Base-by-base conservation (phyloP, 2,888 invertebrate genomes). In the Scrobipalpa atriplicella region DNA sequence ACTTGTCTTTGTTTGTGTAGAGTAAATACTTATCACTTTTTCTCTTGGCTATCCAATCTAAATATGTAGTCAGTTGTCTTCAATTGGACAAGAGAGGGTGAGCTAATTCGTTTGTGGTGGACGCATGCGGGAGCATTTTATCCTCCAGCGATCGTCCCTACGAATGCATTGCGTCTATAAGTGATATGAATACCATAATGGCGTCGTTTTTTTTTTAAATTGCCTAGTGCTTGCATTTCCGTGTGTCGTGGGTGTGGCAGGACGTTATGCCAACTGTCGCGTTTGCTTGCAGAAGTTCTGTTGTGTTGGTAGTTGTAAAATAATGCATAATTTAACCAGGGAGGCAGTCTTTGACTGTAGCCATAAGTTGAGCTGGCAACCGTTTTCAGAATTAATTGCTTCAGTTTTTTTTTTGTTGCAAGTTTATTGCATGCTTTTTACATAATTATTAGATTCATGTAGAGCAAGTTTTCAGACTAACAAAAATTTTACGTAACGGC, bases 81-180 rank as follows among this genome's bases (percentile, higher is more conserved):
- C 90, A 90, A 92, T 92, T 92, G 90, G 66, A 21, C 74, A 71
- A 73, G 79, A 86, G 86, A 86, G 90, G 89, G 90, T 85, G 86
- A 84, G 78, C 87, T 86, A 88, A 91, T 87, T 87, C 83, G 86
- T 89, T 87, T 84, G 89, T 86, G 83, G 79, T 73, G 72, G 78
- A 72, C 73, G 78, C 76, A 91, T 91, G 92, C 92, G 92, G 92
- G 92, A 90, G 78, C 85, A 90, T 90, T 90, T 86, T 86, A 82
- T 81, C 78, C 75, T 75, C 77, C 75, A 76, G 65, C 58, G 65
- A 66, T 61, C 70, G 68, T 66, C 66, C 64, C 66, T 54, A 36
- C 73, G 74, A 58, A 58, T 58, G 68, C 69, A 72, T 71, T 68
- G 70, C 68, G 67, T 68, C 68, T 38, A 38, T 38, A n/a, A 58